Base-by-base conservation (phyloP, 92 coral and sea anemone species). In the Paramuricea clavata region DNA sequence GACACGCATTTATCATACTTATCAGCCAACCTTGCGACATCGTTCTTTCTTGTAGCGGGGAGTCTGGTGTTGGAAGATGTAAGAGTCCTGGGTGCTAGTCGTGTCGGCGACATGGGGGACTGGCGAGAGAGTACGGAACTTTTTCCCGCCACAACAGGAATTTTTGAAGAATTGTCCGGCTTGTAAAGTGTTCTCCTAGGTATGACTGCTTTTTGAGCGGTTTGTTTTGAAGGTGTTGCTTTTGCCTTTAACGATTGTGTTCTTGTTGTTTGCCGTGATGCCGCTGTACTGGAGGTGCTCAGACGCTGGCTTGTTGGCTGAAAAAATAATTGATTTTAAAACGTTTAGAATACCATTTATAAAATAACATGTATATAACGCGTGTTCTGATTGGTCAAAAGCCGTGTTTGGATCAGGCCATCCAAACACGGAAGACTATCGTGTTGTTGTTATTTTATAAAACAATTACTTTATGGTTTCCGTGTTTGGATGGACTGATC, bases 1-100 rank as follows among this genome's bases (percentile, higher is more conserved):
- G 82, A 76, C 11, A 76, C 60, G 44, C 82, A 76, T 25, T 76
- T 76, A 4, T 56, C 64, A 25, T 76, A 76, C 69, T 76, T 76
- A 33, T 76, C 82, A 3, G 42, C 82, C 2, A 52, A 54, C 68
- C 26, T 76, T 42, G 67, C 43, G 19, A 76, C 59, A 43, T 74
- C 81, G 39, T 28, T 60, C 44, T 25, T 27, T 33, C 28, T 76
- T 23, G 26, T 68, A 16, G 68, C 49, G 5, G 68, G 41, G 2
- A 41, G 67, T 33, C 68, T 56, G 30, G 39, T 13, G 43, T 52
- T 76, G 44, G 61, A 43, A 47, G 33, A 32, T 47, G 61, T 35
- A 5, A 33, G 28, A 19, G 82, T 27, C 82, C 49, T 49, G 67
- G 82, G 26, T 12, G 82, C 82, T 17, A 54, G 69, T 22, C 82